Evolutionary conservation across 2,888 invertebrate species (phyloP), one percentile per base, ranked within the genome.

Genomic region (Caenorhabditis sinica): DNA sequence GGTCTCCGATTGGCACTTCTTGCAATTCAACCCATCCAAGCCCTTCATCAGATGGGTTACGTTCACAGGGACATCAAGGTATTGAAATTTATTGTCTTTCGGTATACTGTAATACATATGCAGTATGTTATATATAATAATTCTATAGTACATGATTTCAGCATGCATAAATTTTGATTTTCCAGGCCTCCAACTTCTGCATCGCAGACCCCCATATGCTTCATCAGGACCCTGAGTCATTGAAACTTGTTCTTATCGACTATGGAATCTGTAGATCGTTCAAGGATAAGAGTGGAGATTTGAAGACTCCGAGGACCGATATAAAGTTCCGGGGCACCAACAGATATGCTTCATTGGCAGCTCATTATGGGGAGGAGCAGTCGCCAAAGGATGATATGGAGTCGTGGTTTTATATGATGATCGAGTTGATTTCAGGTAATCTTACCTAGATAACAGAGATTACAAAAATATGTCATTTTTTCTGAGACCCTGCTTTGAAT

Each of bases 361-460:
- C 92, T 2, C 92, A 92, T 81, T 80, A 84, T 13, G 89, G 89
- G n/a, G 77, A 87, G 51, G 92, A 92, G 36, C 92, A 90, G 60
- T 90, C 91, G 23, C 88, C 90, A 11, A 91, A 91, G 73, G 92
- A 92, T 81, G 92, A 92, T 73, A 77, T 92, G 65, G 92, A 92
- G 76, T 88, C 89, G 23, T 92, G 92, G 92, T 87, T 92, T 49
- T 91, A 91, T 58, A 89, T 91, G 87, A 74, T 90, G 65, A 86
- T 91, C 40, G 91, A 91, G 60, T 76, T 91, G 77, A 85, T 91
- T 56, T 88, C 89, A 36, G 89, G 88, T 56, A 11, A 5, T n/a
- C n/a, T 33, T 36, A n/a, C 51, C 61, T 71, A 2, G n/a, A 53
- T 8, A 0, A 8, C 6, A 49, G 17, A n/a, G 2, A 49, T n/a